Evolutionary conservation across 2,113 vertebrate genomes (phyloP).

Genomic region (Panthera tigris): DNA sequence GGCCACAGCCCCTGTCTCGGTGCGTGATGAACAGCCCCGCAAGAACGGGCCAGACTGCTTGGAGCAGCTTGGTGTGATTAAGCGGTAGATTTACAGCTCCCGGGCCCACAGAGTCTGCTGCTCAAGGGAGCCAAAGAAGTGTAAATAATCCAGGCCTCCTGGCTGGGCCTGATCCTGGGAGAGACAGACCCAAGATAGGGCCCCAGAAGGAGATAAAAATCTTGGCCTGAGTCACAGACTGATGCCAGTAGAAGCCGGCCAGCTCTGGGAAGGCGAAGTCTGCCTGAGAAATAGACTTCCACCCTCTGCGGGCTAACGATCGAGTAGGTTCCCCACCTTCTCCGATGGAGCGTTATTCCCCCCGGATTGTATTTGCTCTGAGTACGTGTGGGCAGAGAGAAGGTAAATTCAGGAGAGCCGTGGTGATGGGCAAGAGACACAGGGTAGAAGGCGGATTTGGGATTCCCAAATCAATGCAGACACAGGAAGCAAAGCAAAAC

Average conservation of each 20-base stretch:
- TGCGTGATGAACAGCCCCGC: slow-evolving; percentile 63
- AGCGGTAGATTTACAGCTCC: slow-evolving; percentile 75
- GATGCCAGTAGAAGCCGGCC: neutral
- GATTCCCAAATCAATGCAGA: neutral
- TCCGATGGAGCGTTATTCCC: neutral
- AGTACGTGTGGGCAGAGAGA: neutral
- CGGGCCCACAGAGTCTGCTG: slow-evolving; percentile 61
- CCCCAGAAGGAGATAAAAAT: slow-evolving; percentile 56
- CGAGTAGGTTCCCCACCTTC: neutral
- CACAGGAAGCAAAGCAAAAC: neutral
- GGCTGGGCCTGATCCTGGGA: slow-evolving; percentile 50
- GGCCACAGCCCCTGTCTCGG: slow-evolving; percentile 59
- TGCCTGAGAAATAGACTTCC: neutral
- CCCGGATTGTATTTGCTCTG: neutral
- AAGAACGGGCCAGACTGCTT: slow-evolving; percentile 61
- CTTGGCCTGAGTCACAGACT: neutral
- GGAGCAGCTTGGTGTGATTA: slow-evolving; percentile 63
- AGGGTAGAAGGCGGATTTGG: too few species aligned
- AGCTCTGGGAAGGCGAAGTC: neutral
- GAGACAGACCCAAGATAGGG: slow-evolving; percentile 46
- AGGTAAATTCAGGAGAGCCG: neutral
- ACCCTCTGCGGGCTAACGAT: neutral
- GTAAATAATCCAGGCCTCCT: slow-evolving; percentile 76
- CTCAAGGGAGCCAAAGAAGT: slow-evolving; percentile 60
- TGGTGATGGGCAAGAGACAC: neutral